Evolutionary conservation across 1,140 invertebrate genomes (phyloP).

Genomic region (Lerema accius): DNA sequence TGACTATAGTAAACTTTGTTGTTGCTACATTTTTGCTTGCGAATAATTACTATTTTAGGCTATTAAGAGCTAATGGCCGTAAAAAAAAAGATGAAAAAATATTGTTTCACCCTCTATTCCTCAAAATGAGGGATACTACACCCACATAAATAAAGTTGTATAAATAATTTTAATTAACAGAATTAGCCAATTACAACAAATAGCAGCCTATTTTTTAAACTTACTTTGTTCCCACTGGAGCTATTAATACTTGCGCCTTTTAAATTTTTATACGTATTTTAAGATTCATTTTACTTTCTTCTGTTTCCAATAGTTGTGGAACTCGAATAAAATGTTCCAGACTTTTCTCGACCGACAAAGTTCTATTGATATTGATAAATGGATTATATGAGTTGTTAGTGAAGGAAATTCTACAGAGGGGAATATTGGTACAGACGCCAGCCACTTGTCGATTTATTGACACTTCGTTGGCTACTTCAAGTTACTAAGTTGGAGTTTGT

Average conservation of each 20-base stretch:
- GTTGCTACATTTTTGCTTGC: too few species aligned
- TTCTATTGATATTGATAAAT: constrained; percentile 34
- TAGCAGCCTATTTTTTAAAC: background rate
- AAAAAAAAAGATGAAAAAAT: too few species aligned
- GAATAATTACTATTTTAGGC: too few species aligned
- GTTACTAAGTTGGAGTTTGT: constrained; percentile 21
- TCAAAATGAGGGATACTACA: too few species aligned
- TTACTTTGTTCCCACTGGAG: background rate
- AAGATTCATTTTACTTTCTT: constrained; percentile 10
- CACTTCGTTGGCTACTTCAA: constrained; percentile 24
- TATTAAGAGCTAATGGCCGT: too few species aligned
- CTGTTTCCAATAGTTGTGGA: constrained; percentile 21
- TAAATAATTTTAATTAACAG: too few species aligned
- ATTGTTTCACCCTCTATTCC: too few species aligned
- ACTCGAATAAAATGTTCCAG: constrained; percentile 25
- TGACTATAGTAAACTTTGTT: too few species aligned
- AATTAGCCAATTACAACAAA: too few species aligned
- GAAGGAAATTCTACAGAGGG: constrained; percentile 23
- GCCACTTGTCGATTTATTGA: constrained; percentile 33
- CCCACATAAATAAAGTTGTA: too few species aligned
- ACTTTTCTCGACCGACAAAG: constrained; percentile 15
- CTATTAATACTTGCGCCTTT: constrained; percentile 1
- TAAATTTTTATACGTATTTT: constrained; percentile 1
- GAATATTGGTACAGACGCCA: constrained; percentile 25
- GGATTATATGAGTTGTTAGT: constrained; percentile 32